Percentiles rank a stretch among this genome's conserved stretches.
Evolutionary conservation across 2,888 invertebrate species (phyloP).

Genomic region (Lasius fuliginosus): DNA sequence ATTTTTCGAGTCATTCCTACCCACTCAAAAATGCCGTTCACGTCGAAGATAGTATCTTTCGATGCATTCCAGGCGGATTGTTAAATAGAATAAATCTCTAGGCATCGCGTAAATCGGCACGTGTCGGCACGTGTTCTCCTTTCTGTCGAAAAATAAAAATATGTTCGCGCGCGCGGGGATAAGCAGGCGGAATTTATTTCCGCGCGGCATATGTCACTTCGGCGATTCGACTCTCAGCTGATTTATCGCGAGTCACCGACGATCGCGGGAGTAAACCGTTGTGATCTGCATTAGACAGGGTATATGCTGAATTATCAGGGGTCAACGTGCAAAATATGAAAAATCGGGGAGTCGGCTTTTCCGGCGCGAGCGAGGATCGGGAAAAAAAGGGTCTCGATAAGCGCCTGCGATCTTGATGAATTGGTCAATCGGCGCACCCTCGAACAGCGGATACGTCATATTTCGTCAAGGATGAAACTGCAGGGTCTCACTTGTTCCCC

Average conservation of each 20-base stretch:
- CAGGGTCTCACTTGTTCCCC: conserved; percentile 23
- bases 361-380: conserved; percentile 28
- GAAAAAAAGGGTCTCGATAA: conserved; percentile 49
- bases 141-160: conserved; percentile 8
- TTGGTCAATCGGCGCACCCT: conserved; percentile 61
- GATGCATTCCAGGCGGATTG: conserved; percentile 11
- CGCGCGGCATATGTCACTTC: conserved; percentile 58
- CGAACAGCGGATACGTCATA: conserved; percentile 68
- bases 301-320: conserved; percentile 46
- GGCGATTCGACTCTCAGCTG: conserved; percentile 63
- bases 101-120: conserved; percentile 36
- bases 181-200: conserved; percentile 43
- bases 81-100: conserved; percentile 15
- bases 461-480: conserved; percentile 52
- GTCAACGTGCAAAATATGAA: conserved; percentile 69
- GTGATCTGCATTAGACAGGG: conserved; percentile 61
- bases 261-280: conserved; percentile 56
- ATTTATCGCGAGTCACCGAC: conserved; percentile 63
- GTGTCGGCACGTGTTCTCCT: conserved; percentile 7
- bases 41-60: conserved; percentile 10
- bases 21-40: background rate
- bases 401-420: conserved; percentile 71
- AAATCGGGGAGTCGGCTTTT: conserved; percentile 67
- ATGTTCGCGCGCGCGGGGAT: conserved; percentile 15
- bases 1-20: background rate